Percentiles rank a stretch among this genome's conserved stretches.
Evolutionary conservation across 1,140 invertebrate genomes (phyloP).

Genomic region (Ganaspis sp.): DNA sequence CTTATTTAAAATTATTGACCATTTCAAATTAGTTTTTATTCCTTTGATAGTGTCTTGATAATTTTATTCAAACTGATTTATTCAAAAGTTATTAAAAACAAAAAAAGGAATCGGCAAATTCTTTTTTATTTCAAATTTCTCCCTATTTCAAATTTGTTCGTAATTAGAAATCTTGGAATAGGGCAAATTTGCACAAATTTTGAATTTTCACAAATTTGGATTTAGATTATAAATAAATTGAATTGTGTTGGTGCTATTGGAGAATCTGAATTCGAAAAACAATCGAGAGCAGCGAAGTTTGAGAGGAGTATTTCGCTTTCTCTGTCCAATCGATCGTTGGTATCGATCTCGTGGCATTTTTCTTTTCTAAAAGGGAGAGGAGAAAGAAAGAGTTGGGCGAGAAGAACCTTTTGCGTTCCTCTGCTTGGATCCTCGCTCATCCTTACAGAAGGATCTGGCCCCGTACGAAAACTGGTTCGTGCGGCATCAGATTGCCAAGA

Average conservation of each 20-base stretch:
- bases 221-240: not conserved
- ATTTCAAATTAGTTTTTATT: no score
- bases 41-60: no score
- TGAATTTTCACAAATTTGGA: not conserved
- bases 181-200: no score
- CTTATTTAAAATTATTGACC: no score
- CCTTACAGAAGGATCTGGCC: conserved; percentile 60
- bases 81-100: no score
- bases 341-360: conserved; percentile 62
- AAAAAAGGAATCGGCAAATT: no score
- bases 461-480: conserved; percentile 73
- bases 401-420: conserved; percentile 23
- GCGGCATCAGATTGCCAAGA: conserved; percentile 74
- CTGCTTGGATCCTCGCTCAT: conserved; percentile 51
- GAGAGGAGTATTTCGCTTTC: conserved; percentile 53
- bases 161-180: no score
- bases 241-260: not conserved
- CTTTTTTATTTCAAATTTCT: no score
- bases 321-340: conserved; percentile 58
- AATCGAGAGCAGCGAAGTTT: not conserved
- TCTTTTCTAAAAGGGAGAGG: conserved; percentile 43
- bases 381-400: conserved; percentile 39
- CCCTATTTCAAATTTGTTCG: no score
- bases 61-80: no score
- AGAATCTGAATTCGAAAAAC: conserved; percentile 10